These are phyloP conservation scores for Sus cebifrons DNA, from an alignment of 2,797 vertebrate species.

Conservation along the genomic window DNA sequence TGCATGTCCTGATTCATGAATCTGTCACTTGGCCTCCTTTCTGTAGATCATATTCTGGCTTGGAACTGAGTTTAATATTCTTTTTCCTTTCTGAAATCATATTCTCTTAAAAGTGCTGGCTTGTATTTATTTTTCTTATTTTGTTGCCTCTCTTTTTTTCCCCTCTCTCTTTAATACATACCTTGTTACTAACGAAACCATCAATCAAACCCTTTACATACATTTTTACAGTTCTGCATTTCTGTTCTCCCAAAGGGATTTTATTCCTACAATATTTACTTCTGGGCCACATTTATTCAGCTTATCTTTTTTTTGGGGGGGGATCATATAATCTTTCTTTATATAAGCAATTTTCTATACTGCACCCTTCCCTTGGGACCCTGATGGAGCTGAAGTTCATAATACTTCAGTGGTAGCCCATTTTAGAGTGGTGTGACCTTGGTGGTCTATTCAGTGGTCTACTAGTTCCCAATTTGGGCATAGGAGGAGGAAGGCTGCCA, in stretches of 20 bases:
- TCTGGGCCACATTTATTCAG: slow-evolving; percentile 57
- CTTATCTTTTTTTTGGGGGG: slow-evolving; percentile 15
- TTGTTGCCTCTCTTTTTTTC: neutral
- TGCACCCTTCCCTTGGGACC: slow-evolving; percentile 2
- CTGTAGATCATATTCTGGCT: neutral
- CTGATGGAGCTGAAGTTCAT: slow-evolving; percentile 15
- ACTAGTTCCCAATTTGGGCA: neutral
- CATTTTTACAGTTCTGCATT: slow-evolving; percentile 73
- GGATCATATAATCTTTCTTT: slow-evolving; percentile 12
- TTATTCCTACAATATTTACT: slow-evolving; percentile 75
- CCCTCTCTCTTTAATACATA: slow-evolving; percentile 10
- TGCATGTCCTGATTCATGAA: slow-evolving; percentile 7
- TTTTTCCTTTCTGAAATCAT: slow-evolving; percentile 54
- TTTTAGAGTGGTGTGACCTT: slow-evolving; percentile 11
- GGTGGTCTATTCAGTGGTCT: neutral
- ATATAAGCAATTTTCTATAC: neutral
- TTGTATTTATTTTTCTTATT: slow-evolving; percentile 65
- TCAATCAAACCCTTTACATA: slow-evolving; percentile 71
- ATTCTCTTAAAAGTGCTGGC: slow-evolving; percentile 43
- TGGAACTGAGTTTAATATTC: neutral
- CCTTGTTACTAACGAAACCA: slow-evolving; percentile 70
- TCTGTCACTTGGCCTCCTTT: neutral
- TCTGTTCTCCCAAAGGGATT: slow-evolving; percentile 75
- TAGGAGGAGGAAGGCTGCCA: neutral
- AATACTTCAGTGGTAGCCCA: neutral